Base-by-base conservation (phyloP, 2,797 vertebrate species). In the Dermochelys coriacea region DNA sequence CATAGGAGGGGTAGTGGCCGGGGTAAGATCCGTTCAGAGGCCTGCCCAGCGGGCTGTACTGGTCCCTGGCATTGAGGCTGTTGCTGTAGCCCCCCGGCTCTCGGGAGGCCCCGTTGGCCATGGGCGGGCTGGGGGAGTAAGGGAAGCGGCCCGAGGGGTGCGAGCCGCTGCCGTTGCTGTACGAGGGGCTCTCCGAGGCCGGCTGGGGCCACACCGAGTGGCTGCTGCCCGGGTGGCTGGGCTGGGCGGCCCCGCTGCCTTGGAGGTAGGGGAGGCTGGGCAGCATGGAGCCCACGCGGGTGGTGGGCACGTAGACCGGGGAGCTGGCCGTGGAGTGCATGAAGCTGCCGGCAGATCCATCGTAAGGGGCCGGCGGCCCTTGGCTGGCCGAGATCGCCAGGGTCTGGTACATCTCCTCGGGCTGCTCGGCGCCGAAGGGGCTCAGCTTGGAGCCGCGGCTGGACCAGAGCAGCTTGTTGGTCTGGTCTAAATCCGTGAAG, bases 301-400 rank as follows among this genome's bases (percentile, higher is more conserved):
- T 99, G 51, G 99, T 99, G 96, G 99, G 99, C 87, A 99, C 99
- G 91, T 99, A 99, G 90, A 99, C 99, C 0, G 99, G 99, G 37
- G 99, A 99, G 98, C 98, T 99, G 80, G 99, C 96, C 2, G 98
- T 98, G 98, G 99, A 99, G 98, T 99, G 99, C 98, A 99, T 99
- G 97, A 99, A 99, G 96, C 99, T 98, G 83, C 99, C 98, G 27
- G 98, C 97, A 82, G 99, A 98, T 87, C 99, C 98, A 96, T 99
- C 99, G 96, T 99, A 99, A 96, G 98, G 98, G 94, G 98, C 98
- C 82, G 99, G 99, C 84, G 99, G 99, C 95, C 99, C 99, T 96
- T 99, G 99, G 91, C 99, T 98, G 41, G 99, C 99, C 83, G 99
- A 99, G 95, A 99, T 99, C 94, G 99, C 99, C 95, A 99, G 98